These are phyloP conservation scores for Cyclargus thomasi DNA, from an alignment of 1,140 invertebrate genomes.

Conservation along the genomic window DNA sequence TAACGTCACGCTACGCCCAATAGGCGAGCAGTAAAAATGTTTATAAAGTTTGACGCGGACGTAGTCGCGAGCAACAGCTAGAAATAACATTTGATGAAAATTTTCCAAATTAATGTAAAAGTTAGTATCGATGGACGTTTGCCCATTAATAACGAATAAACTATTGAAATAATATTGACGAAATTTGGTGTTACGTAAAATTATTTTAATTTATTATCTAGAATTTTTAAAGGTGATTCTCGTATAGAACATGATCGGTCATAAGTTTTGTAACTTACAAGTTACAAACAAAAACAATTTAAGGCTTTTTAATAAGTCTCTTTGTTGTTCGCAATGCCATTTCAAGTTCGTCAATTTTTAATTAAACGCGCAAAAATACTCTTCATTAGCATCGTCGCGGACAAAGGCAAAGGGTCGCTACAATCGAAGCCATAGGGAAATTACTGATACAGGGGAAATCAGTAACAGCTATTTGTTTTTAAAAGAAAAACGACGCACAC, in stretches of 20 bases:
- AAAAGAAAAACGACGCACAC: conserved; percentile 15
- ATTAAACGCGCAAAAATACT: conserved; percentile 13
- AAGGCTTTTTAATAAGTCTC: not conserved
- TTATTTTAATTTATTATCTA: no score
- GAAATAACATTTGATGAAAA: no score
- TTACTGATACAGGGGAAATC: conserved; percentile 23
- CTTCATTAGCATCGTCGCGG: conserved; percentile 16
- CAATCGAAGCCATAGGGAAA: conserved; percentile 23
- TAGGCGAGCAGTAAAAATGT: no score
- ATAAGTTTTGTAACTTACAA: not conserved
- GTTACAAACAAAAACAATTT: not conserved
- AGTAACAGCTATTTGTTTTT: conserved; percentile 18
- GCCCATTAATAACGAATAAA: no score
- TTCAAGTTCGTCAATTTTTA: conserved; percentile 10
- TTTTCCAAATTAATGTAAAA: no score
- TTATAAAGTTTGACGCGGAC: no score
- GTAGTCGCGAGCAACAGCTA: no score
- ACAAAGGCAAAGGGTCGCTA: conserved; percentile 18
- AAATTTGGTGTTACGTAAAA: no score
- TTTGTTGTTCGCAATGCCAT: not conserved
- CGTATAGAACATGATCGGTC: not conserved
- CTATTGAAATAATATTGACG: no score
- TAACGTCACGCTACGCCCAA: no score
- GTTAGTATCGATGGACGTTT: no score
- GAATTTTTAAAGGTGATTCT: not conserved